A percentile compares a stretch with the other conserved stretches of the same genome.
These are phyloP conservation scores for Tinea pellionella DNA, from an alignment of 2,888 invertebrate genomes.

Conservation along the genomic window DNA sequence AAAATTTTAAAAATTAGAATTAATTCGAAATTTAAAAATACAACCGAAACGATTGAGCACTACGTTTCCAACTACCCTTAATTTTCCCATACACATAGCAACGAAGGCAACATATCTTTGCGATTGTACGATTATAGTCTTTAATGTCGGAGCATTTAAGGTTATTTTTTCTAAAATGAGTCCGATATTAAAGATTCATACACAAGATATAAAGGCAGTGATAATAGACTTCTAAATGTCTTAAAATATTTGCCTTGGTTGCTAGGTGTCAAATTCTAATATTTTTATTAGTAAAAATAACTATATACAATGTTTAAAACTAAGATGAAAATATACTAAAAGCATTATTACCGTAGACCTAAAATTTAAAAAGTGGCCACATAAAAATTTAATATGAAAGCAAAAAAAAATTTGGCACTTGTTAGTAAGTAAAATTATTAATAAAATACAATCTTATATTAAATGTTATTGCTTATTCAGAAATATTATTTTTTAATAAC, in stretches of 20 bases:
- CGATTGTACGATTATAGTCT: no score
- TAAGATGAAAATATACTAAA: not conserved
- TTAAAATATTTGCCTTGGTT: conserved; percentile 41
- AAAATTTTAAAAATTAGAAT: no score
- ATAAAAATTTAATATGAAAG: conserved; percentile 10
- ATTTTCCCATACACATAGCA: conserved; percentile 48
- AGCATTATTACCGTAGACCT: not conserved
- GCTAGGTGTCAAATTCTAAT: conserved; percentile 40
- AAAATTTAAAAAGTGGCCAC: not conserved
- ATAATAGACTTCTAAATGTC: no score
- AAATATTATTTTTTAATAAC: conserved; percentile 1
- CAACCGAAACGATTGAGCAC: conserved; percentile 42
- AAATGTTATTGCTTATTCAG: conserved; percentile 12
- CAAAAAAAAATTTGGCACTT: conserved; percentile 4
- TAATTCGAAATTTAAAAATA: conserved; percentile 20
- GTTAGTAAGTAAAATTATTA: conserved; percentile 16
- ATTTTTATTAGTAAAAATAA: conserved; percentile 19
- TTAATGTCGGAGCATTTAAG: no score
- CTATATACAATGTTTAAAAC: conserved; percentile 7
- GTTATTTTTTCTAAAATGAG: no score
- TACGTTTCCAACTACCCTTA: conserved; percentile 31
- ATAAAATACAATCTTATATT: conserved; percentile 12
- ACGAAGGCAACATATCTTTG: conserved; percentile 42
- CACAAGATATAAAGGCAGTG: no score
- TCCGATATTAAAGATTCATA: no score